Percentiles rank a stretch among this genome's conserved stretches.
These are phyloP conservation scores for Craniophora ligustri DNA, from an alignment of 2,888 invertebrate species.

Conservation along the genomic window DNA sequence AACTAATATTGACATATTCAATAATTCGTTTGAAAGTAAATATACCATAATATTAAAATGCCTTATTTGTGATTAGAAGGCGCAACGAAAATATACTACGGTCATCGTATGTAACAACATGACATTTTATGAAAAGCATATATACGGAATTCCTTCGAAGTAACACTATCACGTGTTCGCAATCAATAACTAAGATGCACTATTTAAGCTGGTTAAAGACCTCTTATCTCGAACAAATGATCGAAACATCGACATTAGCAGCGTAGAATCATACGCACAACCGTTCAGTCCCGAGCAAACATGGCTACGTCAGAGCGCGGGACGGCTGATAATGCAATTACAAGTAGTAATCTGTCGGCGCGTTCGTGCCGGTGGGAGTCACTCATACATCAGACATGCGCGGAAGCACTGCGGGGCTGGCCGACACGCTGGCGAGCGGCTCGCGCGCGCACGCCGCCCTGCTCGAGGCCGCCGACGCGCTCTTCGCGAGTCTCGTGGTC, in stretches of 20 bases:
- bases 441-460: slow-evolving; percentile 84
- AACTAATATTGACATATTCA: no score
- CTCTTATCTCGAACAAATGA: slow-evolving; percentile 33
- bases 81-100: no score
- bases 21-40: no score
- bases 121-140: no score
- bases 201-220: slow-evolving; percentile 31
- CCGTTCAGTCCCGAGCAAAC: slow-evolving; percentile 41
- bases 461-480: slow-evolving; percentile 91
- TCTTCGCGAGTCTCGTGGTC: slow-evolving; percentile 92
- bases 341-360: slow-evolving; percentile 70
- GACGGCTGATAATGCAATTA: slow-evolving; percentile 85
- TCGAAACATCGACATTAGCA: slow-evolving; percentile 29
- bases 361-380: slow-evolving; percentile 66
- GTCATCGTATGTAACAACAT: no score
- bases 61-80: no score
- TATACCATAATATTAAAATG: no score
- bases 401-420: slow-evolving; percentile 91
- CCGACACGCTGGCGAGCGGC: slow-evolving; percentile 89
- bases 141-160: no score
- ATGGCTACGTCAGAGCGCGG: slow-evolving; percentile 68
- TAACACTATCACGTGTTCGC: neutral
- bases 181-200: slow-evolving; percentile 5
- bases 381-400: slow-evolving; percentile 87
- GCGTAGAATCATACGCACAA: slow-evolving; percentile 39